A percentile compares a stretch with the other conserved stretches of the same genome.
phyloP scores from a whole-genome alignment of 2,797 vertebrate genomes.

The Menidia menidia region DNA sequence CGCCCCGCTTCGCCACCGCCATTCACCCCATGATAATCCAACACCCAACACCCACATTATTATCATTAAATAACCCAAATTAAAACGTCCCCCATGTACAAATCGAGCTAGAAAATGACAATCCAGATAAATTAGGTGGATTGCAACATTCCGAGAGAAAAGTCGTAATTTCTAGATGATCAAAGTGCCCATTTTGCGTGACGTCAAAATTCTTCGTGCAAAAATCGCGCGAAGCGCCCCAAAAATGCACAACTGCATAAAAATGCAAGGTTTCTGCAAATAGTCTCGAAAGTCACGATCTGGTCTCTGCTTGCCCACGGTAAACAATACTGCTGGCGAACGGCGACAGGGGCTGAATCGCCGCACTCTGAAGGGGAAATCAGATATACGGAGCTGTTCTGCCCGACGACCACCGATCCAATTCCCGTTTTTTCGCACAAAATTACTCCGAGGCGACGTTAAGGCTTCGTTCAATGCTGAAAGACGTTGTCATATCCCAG shows the following conservation, averaged over 20 bases:
- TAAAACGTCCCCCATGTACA: constrained; percentile 76
- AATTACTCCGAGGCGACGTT: constrained; percentile 71
- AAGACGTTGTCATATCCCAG: constrained; percentile 68
- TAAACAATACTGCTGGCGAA: constrained; percentile 78
- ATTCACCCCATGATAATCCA: constrained; percentile 89
- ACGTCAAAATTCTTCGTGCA: constrained; percentile 85
- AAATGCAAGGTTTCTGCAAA: constrained; percentile 66
- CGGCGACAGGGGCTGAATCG: constrained; percentile 79
- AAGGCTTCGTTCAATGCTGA: constrained; percentile 65
- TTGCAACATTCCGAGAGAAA: constrained; percentile 54
- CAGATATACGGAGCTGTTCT: constrained; percentile 81
- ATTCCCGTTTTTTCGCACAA: constrained; percentile 76
- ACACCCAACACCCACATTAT: constrained; percentile 89
- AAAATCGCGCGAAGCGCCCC: constrained; percentile 75
- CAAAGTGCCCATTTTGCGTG: constrained; percentile 81
- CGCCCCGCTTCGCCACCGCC: constrained; percentile 92
- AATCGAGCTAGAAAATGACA: constrained; percentile 44
- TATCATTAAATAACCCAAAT: constrained; percentile 76
- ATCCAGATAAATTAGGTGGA: constrained; percentile 57
- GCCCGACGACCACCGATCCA: constrained; percentile 79
- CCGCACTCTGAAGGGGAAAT: constrained; percentile 84
- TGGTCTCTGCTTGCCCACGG: constrained; percentile 78
- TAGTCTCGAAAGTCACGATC: constrained; percentile 65
- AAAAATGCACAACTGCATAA: constrained; percentile 79
- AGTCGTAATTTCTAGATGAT: constrained; percentile 74